Percentiles rank a stretch among this genome's conserved stretches.
Evolutionary conservation across 2,797 vertebrate species (phyloP).

Genomic region (Chelonia mydas): DNA sequence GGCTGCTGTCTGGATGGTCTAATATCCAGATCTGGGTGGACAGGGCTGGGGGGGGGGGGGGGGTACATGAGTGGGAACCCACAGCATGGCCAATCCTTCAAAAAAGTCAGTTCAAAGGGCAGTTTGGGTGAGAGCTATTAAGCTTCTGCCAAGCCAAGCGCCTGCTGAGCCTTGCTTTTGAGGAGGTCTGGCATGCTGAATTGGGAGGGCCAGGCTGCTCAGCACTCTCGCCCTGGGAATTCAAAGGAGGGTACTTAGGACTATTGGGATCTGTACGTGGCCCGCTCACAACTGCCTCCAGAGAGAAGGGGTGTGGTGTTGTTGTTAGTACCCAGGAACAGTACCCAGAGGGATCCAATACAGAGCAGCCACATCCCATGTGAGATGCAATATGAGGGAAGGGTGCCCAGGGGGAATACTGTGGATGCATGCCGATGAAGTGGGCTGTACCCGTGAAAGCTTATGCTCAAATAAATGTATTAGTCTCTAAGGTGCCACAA

Average conservation of each 20-base stretch:
- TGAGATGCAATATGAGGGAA: accelerated
- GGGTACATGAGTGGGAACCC: background rate
- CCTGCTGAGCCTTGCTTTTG: accelerated
- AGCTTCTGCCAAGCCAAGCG: background rate
- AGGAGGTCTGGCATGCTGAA: background rate
- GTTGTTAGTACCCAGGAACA: no score
- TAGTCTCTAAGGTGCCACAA: no score
- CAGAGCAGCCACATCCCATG: background rate
- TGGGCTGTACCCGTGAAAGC: no score
- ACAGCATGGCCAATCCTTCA: background rate
- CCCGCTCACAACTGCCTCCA: no score
- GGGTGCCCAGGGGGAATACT: background rate
- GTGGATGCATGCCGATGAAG: no score
- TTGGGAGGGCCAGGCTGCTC: accelerated
- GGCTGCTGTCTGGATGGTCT: accelerated
- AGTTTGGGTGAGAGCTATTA: accelerated
- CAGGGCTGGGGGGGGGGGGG: background rate
- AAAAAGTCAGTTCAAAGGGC: background rate
- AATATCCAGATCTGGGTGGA: background rate
- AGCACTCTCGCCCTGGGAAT: accelerated
- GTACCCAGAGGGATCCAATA: no score
- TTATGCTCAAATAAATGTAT: no score
- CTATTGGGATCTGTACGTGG: background rate
- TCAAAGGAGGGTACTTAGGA: background rate
- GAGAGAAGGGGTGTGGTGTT: no score